phyloP scores from a whole-genome alignment of 1,140 invertebrate species.

The Drosophila murphyi region DNA sequence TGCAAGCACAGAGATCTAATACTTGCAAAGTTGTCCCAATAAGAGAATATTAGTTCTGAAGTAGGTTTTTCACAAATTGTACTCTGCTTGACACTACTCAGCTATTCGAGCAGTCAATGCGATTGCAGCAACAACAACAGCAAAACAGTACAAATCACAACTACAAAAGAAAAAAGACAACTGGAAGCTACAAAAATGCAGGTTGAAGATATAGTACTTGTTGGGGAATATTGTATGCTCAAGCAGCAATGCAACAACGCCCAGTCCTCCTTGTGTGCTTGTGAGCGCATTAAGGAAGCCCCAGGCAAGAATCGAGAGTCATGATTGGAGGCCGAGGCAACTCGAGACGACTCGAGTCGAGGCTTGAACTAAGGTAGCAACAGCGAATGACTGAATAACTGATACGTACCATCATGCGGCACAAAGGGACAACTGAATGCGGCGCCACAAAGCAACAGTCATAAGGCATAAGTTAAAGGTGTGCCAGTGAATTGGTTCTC shows the following conservation, averaged over 20 bases:
- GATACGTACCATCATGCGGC: constrained; percentile 44
- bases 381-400: constrained; percentile 60
- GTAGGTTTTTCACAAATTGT: too few species aligned
- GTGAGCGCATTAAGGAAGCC: constrained; percentile 77
- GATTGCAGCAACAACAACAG: constrained; percentile 27
- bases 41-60: too few species aligned
- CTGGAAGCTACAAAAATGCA: too few species aligned
- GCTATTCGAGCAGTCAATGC: constrained; percentile 76
- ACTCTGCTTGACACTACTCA: constrained; percentile 6
- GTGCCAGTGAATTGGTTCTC: constrained; percentile 29
- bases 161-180: constrained; percentile 1
- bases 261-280: constrained; percentile 57
- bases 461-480: constrained; percentile 18
- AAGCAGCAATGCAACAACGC: constrained; percentile 28
- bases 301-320: constrained; percentile 36
- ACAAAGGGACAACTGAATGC: constrained; percentile 14
- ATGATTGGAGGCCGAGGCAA: not conserved
- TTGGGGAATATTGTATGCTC: constrained; percentile 61
- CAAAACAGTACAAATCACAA: constrained; percentile 7
- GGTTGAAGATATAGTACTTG: not conserved
- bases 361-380: constrained; percentile 18
- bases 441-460: constrained; percentile 5
- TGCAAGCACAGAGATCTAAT: too few species aligned
- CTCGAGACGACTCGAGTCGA: not conserved
- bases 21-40: too few species aligned